Evolutionary conservation across 2,888 invertebrate genomes (phyloP).

Genomic region (Prostheceraeus crozeri): DNA sequence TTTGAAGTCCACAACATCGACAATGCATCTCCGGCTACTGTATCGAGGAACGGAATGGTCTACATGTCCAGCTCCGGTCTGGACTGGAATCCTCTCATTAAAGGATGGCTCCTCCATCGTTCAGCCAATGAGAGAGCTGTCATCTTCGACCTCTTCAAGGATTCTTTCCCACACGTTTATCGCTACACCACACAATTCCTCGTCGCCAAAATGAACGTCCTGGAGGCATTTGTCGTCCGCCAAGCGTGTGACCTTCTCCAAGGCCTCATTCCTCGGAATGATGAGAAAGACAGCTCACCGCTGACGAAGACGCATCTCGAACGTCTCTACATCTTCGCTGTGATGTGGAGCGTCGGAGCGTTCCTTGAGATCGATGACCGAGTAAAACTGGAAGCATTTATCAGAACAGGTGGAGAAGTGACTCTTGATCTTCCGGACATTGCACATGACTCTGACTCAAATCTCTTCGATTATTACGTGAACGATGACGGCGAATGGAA

Average conservation of each 20-base stretch:
- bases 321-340: conserved; percentile 74
- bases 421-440: conserved; percentile 50
- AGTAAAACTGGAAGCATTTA: conserved; percentile 68
- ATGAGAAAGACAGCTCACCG: conserved; percentile 52
- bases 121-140: conserved; percentile 59
- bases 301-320: conserved; percentile 63
- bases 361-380: conserved; percentile 76
- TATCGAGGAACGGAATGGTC: conserved; percentile 73
- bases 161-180: conserved; percentile 67
- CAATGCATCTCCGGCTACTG: conserved; percentile 92
- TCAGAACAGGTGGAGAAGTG: conserved; percentile 55
- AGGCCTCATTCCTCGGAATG: conserved; percentile 66
- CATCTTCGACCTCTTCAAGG: conserved; percentile 69
- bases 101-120: conserved; percentile 58
- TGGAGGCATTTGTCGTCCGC: conserved; percentile 80
- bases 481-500: conserved; percentile 68
- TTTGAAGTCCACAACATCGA: conserved; percentile 96
- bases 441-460: conserved; percentile 60
- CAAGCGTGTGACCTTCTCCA: conserved; percentile 66
- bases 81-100: conserved; percentile 83
- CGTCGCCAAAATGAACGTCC: conserved; percentile 71
- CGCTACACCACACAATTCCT: conserved; percentile 79
- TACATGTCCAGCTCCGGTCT: conserved; percentile 94
- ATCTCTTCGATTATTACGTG: conserved; percentile 81
- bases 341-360: conserved; percentile 85